Evolutionary conservation across 2,113 vertebrate species (phyloP).

Genomic region (Upupa epops): DNA sequence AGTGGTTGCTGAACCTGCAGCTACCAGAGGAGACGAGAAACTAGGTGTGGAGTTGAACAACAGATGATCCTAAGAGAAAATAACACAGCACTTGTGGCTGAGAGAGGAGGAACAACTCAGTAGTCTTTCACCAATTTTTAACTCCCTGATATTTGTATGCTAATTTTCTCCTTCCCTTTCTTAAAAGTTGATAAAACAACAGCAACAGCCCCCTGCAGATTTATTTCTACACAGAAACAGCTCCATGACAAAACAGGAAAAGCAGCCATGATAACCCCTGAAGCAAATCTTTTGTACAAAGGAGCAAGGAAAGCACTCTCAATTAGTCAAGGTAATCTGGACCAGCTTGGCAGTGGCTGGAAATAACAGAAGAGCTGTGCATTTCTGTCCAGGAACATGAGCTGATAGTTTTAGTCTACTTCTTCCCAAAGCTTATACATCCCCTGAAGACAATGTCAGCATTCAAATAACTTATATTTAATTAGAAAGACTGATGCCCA

Average conservation of each 20-base stretch:
- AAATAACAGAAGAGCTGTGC: neutral
- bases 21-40: neutral
- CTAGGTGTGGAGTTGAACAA: neutral
- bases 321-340: neutral
- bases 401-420: neutral
- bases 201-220: neutral
- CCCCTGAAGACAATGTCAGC: neutral
- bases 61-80: neutral
- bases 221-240: neutral
- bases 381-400: neutral
- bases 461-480: neutral
- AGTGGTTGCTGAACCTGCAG: neutral
- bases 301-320: neutral
- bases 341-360: neutral
- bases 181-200: neutral
- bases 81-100: neutral
- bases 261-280: neutral
- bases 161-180: neutral
- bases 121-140: neutral
- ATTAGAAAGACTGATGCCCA: neutral
- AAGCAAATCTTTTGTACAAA: neutral
- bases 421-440: neutral
- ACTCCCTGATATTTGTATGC: neutral
- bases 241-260: constrained; percentile 43
- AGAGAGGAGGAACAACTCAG: neutral